These are phyloP conservation scores for Theonella swinhoei DNA, from an alignment of 37 sponge, comb jelly and placozoan species.

Conservation along the genomic window DNA sequence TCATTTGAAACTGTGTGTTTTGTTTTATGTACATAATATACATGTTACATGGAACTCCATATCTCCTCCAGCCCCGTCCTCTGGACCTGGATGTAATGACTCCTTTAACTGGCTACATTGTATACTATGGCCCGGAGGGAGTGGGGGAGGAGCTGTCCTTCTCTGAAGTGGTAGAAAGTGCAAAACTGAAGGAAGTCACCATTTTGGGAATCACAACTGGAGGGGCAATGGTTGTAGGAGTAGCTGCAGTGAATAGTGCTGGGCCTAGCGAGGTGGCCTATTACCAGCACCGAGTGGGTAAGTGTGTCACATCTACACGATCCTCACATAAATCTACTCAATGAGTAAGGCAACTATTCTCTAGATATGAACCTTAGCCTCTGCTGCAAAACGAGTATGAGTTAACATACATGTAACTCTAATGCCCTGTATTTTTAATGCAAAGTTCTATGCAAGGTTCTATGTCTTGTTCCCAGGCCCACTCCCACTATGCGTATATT, in stretches of 20 bases:
- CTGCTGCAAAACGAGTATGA: no score
- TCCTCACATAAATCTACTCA: neutral
- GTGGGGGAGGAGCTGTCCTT: neutral
- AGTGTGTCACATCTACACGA: neutral
- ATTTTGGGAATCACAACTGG: neutral
- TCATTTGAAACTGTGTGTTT: no score
- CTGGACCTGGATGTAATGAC: neutral
- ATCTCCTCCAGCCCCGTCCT: neutral
- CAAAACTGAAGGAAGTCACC: neutral
- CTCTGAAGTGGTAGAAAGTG: neutral
- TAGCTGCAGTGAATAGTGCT: neutral
- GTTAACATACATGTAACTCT: no score
- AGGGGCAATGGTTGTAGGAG: neutral
- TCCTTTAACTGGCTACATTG: neutral
- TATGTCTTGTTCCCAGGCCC: no score
- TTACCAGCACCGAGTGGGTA: neutral
- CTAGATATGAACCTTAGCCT: no score
- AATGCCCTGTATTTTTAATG: no score
- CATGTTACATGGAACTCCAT: no score
- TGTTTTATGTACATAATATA: no score
- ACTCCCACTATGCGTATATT: no score
- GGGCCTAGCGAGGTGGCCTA: neutral
- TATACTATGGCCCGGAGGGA: neutral
- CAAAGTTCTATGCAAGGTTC: no score
- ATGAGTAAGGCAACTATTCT: no score